Conservation (phyloP, 1,140 invertebrate genomes). For the Cylas formicarius region DNA sequence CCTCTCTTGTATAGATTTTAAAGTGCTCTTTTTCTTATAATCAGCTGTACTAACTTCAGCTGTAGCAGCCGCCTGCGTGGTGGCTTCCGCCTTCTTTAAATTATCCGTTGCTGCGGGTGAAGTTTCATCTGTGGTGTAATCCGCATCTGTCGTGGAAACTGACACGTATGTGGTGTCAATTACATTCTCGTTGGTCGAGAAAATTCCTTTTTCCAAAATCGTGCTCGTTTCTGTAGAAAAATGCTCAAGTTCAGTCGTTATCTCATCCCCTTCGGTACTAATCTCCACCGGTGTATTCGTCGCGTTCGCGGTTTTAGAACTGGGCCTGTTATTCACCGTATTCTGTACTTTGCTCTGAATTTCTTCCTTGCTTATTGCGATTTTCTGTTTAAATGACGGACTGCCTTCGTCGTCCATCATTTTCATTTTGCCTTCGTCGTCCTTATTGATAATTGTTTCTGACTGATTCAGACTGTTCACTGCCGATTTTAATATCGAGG, state of each 20-base stretch:
- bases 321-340: no score
- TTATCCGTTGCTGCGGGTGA: slow-evolving; percentile 2
- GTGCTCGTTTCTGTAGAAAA: no score
- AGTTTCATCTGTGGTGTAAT: not conserved
- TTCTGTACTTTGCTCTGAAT: slow-evolving; percentile 1
- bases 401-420: slow-evolving; percentile 1
- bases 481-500: slow-evolving; percentile 1
- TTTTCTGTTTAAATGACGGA: not conserved
- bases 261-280: no score
- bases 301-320: no score
- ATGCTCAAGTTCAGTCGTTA: no score
- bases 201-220: no score
- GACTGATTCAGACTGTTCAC: slow-evolving; percentile 3
- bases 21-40: slow-evolving; percentile 17
- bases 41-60: slow-evolving; percentile 17
- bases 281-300: no score
- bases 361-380: slow-evolving; percentile 9
- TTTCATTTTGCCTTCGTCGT: slow-evolving; percentile 4
- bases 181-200: no score
- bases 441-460: slow-evolving; percentile 3
- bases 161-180: not conserved
- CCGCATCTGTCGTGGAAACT: slow-evolving; percentile 10
- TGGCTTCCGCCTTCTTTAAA: no score
- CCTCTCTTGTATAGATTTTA: slow-evolving; percentile 19
- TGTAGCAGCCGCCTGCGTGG: no score